Percentiles rank a stretch among this genome's conserved stretches.
These are phyloP conservation scores for Cerastis leucographa DNA, from an alignment of 2,888 invertebrate species.

Conservation along the genomic window DNA sequence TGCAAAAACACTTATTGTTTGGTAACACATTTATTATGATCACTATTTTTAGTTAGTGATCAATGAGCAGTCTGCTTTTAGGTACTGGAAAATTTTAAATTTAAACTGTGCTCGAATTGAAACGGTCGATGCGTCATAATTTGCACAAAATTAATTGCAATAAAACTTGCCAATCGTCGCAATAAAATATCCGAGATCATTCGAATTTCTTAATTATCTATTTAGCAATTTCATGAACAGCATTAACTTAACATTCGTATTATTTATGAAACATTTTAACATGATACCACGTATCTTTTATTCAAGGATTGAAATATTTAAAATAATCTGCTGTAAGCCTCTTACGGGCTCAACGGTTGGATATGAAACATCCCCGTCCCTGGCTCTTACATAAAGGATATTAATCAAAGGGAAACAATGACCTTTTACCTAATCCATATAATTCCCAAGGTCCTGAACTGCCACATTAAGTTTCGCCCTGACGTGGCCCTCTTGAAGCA, in stretches of 20 bases:
- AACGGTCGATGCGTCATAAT: conserved; percentile 1
- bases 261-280: background rate
- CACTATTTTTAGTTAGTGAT: conserved; percentile 13
- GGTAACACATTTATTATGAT: conserved; percentile 5
- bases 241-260: background rate
- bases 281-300: background rate
- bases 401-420: conserved; percentile 44
- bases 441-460: conserved; percentile 17
- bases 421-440: conserved; percentile 40
- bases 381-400: conserved; percentile 24
- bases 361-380: conserved; percentile 11
- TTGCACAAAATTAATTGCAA: background rate
- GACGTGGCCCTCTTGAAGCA: conserved; percentile 14
- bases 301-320: conserved; percentile 18
- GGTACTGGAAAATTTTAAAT: background rate
- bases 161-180: conserved; percentile 3
- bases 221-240: background rate
- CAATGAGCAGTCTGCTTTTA: background rate
- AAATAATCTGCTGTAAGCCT: conserved; percentile 44
- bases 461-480: conserved; percentile 24
- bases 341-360: conserved; percentile 38
- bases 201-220: background rate
- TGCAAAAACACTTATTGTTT: conserved; percentile 4
- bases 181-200: conserved; percentile 18
- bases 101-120: background rate